Base-by-base conservation (phyloP, 2,888 invertebrate genomes). In the Agrochola litura region DNA sequence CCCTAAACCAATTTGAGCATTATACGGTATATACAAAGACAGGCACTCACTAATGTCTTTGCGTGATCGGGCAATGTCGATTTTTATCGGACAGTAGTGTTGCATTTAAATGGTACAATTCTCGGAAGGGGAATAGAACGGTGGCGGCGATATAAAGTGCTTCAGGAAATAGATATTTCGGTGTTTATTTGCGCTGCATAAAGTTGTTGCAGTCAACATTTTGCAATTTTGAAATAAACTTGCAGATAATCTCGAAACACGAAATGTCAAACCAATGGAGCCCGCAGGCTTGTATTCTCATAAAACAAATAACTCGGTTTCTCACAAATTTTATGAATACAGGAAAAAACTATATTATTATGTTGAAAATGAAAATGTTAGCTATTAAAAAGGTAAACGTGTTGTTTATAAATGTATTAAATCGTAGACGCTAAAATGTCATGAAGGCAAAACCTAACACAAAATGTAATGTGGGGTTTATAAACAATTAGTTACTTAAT, bases 31-130 rank as follows among this genome's bases (percentile, higher is more conserved):
- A 73, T 81, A 72, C 52, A 74, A 71, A 74, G 85, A 71, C 63
- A 66, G 83, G 54, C 71, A 82, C 70, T 82, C 71, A 74, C 70
- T 82, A 77, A 82, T 77, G 79, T 72, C 46, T 69, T 41, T 67
- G 69, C 76, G 76, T 77, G 79, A 87, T 82, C 74, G 79, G 74
- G 79, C 71, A 72, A 43, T 82, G 85, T 81, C 86, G 81, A 87
- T 81, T 86, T 85, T 86, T 83, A 86, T 88, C 81, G 81, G 63
- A 75, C 79, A 83, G 79, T 66, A 87, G 79, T 81, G 77, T 86
- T 88, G 88, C 86, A 86, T 86, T 86, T 86, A 88, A 86, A 86
- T 83, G 86, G 81, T 80, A 71, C 76, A 72, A 78, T 86, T 88
- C 84, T 69, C 81, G 70, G 69, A 69, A 81, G 67, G 73, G 79